These are phyloP conservation scores for Euplexia lucipara DNA, from an alignment of 2,888 invertebrate genomes.

Conservation along the genomic window DNA sequence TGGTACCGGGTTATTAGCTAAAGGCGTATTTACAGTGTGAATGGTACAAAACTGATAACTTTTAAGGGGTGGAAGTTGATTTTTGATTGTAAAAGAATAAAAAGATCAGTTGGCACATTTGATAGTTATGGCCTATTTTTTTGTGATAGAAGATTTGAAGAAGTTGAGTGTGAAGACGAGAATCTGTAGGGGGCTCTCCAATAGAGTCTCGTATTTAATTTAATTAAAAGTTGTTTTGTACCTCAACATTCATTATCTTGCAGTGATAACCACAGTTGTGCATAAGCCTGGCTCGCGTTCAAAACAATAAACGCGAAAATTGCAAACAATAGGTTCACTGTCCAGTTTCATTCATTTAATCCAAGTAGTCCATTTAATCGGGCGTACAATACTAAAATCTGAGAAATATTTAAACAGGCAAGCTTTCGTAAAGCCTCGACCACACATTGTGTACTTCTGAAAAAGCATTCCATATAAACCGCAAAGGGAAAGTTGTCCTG, in stretches of 20 bases:
- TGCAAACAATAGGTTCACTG: conserved; percentile 29
- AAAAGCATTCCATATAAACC: conserved; percentile 73
- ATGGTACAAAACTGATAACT: too few species aligned
- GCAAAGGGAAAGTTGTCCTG: conserved; percentile 79
- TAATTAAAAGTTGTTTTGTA: neutral
- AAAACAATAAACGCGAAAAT: conserved; percentile 30
- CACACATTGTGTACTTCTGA: conserved; percentile 61
- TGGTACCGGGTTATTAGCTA: too few species aligned
- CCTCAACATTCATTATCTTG: neutral
- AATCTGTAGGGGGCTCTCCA: too few species aligned
- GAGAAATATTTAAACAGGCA: conserved; percentile 58
- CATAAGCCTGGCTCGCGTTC: conserved; percentile 8
- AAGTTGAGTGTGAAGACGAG: too few species aligned
- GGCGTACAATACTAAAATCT: conserved; percentile 53
- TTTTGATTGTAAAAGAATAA: too few species aligned
- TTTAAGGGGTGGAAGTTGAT: too few species aligned
- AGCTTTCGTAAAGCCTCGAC: conserved; percentile 58
- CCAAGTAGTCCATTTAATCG: conserved; percentile 43
- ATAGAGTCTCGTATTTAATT: neutral
- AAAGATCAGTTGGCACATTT: too few species aligned
- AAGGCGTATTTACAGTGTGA: too few species aligned
- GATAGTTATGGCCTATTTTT: too few species aligned
- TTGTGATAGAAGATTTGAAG: too few species aligned
- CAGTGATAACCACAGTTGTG: neutral
- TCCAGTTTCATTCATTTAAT: conserved; percentile 21